Evolutionary conservation across 2,113 vertebrate genomes (phyloP), one percentile per base, ranked within the genome.

Genomic region (Mola mola): DNA sequence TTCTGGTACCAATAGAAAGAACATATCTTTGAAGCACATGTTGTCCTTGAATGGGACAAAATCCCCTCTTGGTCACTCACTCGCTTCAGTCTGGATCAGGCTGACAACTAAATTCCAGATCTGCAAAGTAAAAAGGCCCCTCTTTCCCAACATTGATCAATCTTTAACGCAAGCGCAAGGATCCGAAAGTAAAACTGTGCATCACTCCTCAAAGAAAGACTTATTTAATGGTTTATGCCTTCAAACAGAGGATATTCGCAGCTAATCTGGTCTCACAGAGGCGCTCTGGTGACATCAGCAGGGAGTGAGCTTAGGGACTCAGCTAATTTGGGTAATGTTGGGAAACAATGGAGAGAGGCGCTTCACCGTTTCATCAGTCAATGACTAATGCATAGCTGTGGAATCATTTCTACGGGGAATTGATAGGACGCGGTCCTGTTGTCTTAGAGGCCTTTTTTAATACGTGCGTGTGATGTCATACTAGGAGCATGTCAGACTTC

Each of bases 301-400:
- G 44, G 29, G 42, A 59, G 31, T 6, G 4, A 60, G 44, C 48
- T 75, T 40, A 78, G 60, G 56, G 65, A 74, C 50, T 53, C 34
- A 19, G 72, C 47, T 78, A 66, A 86, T 86, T 84, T 85, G 51
- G 51, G 66, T 67, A 75, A 71, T 68, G 62, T 71, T 72, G 40
- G 16, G 55, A 36, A 75, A 77, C 74, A 78, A 82, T 74, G 47
- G 71, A 20, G 33, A 43, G 52, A 38, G 19, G 29, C 22, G 62
- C 65, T 66, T 68, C 62, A 20, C 57, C 60, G 60, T 72, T 77
- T 75, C 79, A 86, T 82, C 83, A 53, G 21, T 75, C 73, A 83
- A 25, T 80, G 78, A 75, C 37, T 85, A 77, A 83, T 7, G 41
- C 57, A 49, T 11, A 11, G 31, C 57, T 50, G 63, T 42, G 31